phyloP scores from a whole-genome alignment of 1,140 invertebrate genomes.

The Papilio helenus region DNA sequence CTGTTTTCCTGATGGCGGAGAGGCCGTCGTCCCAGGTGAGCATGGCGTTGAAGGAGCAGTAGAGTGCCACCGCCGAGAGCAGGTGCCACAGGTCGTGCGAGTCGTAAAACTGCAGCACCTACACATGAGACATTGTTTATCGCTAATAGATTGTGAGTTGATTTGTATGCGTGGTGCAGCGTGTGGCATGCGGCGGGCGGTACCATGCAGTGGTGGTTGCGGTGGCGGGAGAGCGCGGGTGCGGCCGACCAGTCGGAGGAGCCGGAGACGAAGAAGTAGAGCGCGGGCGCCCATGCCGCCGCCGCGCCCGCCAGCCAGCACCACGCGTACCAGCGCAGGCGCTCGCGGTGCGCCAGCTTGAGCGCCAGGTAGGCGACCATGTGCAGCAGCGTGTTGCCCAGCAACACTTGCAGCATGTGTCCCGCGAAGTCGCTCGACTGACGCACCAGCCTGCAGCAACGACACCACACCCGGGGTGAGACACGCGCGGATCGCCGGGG shows the following conservation, averaged over 20 bases:
- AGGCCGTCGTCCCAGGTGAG: slow-evolving; percentile 93
- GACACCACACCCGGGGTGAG: not conserved
- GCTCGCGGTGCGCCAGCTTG: slow-evolving; percentile 91
- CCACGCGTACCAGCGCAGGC: slow-evolving; percentile 84
- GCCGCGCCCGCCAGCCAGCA: slow-evolving; percentile 60
- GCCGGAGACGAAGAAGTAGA: slow-evolving; percentile 75
- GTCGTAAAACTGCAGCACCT: slow-evolving; percentile 92
- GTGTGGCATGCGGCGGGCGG: not conserved
- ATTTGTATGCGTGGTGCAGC: too few species aligned
- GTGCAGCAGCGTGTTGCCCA: slow-evolving; percentile 93
- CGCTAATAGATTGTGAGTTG: too few species aligned
- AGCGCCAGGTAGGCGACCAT: slow-evolving; percentile 93
- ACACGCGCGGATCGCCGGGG: not conserved
- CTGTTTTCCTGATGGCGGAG: slow-evolving; percentile 86
- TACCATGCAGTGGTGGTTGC: slow-evolving; percentile 88
- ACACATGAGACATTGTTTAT: not conserved
- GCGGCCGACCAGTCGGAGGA: slow-evolving; percentile 82
- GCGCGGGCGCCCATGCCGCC: slow-evolving; percentile 64
- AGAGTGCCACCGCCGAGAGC: slow-evolving; percentile 94
- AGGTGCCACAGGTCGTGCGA: slow-evolving; percentile 96
- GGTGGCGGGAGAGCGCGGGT: slow-evolving; percentile 90
- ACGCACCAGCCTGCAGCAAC: slow-evolving; percentile 73
- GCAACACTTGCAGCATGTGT: slow-evolving; percentile 91
- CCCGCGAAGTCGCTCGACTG: slow-evolving; percentile 91
- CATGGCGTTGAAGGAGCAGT: slow-evolving; percentile 94